These are phyloP conservation scores for Heteractis magnifica DNA, from an alignment of 92 coral and sea anemone species.

Conservation along the genomic window DNA sequence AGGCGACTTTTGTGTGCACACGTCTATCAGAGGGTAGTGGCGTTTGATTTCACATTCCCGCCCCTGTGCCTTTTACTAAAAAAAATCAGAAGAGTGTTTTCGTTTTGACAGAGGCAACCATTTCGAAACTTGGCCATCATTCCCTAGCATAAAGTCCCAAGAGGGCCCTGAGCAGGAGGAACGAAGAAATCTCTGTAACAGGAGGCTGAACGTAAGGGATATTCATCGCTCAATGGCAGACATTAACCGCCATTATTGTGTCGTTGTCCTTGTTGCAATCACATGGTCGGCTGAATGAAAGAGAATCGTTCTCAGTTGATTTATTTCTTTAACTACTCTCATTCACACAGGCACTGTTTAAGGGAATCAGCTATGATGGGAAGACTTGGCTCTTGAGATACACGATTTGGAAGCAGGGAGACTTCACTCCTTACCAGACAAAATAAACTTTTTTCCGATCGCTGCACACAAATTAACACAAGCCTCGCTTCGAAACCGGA, in stretches of 20 bases:
- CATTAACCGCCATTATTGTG: constrained; percentile 96
- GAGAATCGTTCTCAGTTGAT: constrained; percentile 57
- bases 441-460: constrained; percentile 78
- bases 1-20: constrained; percentile 92
- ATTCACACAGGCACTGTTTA: constrained; percentile 33
- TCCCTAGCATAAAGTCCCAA: constrained; percentile 58
- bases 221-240: constrained; percentile 64
- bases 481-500: constrained; percentile 50
- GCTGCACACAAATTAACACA: constrained; percentile 78
- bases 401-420: constrained; percentile 30
- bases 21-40: constrained; percentile 98
- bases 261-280: constrained; percentile 89
- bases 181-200: constrained; percentile 37
- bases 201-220: constrained; percentile 49
- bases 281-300: constrained; percentile 81
- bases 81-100: constrained; percentile 70
- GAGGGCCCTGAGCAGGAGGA: constrained; percentile 46
- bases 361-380: constrained; percentile 16
- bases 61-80: constrained; percentile 89
- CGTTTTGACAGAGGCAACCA: constrained; percentile 79
- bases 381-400: constrained; percentile 23
- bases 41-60: constrained; percentile 98
- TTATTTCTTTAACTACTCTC: constrained; percentile 28
- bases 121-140: constrained; percentile 52
- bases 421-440: constrained; percentile 64